Evolutionary conservation across 2,797 vertebrate genomes (phyloP).

Genomic region (Peromyscus attwateri): DNA sequence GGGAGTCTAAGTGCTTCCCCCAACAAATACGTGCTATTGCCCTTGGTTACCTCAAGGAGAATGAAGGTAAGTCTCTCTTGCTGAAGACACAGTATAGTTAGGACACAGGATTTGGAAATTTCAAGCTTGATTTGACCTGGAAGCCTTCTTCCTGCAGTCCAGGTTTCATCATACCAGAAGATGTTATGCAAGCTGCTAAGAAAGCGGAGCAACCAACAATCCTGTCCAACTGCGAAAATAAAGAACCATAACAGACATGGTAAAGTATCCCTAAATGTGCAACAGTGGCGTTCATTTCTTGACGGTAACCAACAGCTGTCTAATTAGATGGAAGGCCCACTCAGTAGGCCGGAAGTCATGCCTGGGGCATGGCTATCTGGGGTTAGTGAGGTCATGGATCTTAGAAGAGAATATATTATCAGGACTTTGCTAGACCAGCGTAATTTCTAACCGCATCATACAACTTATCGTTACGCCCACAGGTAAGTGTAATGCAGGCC

Average conservation of each 20-base stretch:
- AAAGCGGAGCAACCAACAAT: neutral
- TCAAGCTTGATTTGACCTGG: neutral
- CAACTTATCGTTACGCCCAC: no score
- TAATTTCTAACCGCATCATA: neutral
- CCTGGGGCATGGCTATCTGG: neutral
- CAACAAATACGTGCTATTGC: neutral
- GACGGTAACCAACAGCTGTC: neutral
- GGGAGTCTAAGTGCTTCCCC: neutral
- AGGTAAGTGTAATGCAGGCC: neutral
- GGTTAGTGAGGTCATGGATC: neutral
- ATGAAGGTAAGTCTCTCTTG: neutral
- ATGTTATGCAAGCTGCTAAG: neutral
- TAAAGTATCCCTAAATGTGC: neutral
- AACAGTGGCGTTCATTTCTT: neutral
- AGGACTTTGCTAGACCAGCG: neutral
- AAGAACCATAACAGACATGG: neutral
- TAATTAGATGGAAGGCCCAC: neutral
- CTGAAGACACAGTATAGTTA: neutral
- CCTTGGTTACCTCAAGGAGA: neutral
- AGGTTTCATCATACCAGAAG: neutral
- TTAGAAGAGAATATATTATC: neutral
- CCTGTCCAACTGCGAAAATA: neutral
- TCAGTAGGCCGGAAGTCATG: neutral
- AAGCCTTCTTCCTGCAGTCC: neutral
- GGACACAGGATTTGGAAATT: neutral